Conservation (phyloP, 2,888 invertebrate genomes). For the Leucozona laternaria region DNA sequence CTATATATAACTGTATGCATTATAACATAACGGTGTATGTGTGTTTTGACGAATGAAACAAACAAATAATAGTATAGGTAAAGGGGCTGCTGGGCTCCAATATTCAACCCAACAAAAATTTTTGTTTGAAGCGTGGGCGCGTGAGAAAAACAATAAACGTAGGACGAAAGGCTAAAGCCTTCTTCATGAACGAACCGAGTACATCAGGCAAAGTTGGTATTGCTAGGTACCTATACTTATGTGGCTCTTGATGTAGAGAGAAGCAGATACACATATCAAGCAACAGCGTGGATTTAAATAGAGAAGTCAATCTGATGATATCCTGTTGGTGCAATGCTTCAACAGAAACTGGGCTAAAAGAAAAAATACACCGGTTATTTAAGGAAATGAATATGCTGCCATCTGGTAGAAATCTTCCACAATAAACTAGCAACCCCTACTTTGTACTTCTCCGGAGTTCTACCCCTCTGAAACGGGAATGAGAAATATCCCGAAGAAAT, state of each 20-base stretch:
- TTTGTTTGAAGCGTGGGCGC: slow-evolving; percentile 57
- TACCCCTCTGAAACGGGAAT: slow-evolving; percentile 45
- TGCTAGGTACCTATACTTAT: too few species aligned
- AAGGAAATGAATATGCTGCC: slow-evolving; percentile 4
- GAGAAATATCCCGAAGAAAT: background rate
- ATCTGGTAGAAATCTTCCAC: slow-evolving; percentile 20
- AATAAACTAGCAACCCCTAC: background rate
- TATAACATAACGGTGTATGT: slow-evolving; percentile 33
- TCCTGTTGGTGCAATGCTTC: slow-evolving; percentile 32
- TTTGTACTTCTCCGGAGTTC: background rate
- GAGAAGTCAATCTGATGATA: background rate
- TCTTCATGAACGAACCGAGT: slow-evolving; percentile 20
- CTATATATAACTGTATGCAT: slow-evolving; percentile 17
- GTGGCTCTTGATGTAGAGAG: slow-evolving; percentile 15
- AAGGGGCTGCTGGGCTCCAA: slow-evolving; percentile 37
- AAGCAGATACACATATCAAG: slow-evolving; percentile 46
- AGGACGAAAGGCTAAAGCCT: slow-evolving; percentile 37
- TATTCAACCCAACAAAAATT: slow-evolving; percentile 9
- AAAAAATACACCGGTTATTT: slow-evolving; percentile 43
- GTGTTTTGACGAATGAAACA: slow-evolving; percentile 26
- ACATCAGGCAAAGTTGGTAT: slow-evolving; percentile 5
- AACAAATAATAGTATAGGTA: slow-evolving; percentile 34
- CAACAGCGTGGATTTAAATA: background rate
- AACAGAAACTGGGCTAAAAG: slow-evolving; percentile 56
- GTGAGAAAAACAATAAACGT: slow-evolving; percentile 65